Base-by-base conservation (phyloP, 1,140 invertebrate genomes). In the Colletes latitarsis region DNA sequence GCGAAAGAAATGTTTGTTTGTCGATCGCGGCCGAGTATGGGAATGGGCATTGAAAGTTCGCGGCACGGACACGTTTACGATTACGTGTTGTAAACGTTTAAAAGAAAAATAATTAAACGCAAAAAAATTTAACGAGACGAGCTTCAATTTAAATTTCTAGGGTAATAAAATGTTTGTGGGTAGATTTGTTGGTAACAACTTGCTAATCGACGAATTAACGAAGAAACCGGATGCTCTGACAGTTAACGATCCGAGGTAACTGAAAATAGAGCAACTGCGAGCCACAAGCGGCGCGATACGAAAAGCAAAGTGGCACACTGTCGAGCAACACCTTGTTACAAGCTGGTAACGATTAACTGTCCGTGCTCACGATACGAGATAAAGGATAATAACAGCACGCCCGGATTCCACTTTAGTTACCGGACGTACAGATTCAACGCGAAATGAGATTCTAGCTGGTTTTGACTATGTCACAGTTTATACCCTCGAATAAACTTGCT, bases 371-470 rank as follows among this genome's bases (percentile, higher is more conserved):
- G 81, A 82, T 82, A 79, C 80, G 49, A 71, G 80, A 82, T 82
- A 67, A 63, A 82, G 80, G 79, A 82, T 77, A 84, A 82, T 77
- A 84, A 82, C 82, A 77, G 82, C 73, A 55, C 53, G 60, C 69
- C 79, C 68, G 82, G 82, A 84, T 77, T 77, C 58, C 81, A 73
- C 71, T 82, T 82, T 70, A 62, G 43, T 63, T 81, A 60, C 71
- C 73, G 72, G 84, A 82, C 66, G 80, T 84, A 84, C 75, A 62
- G 80, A 83, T 79, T 82, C 84, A 84, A 77, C 76, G 79, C 64
- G 67, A 84, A 86, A 86, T 84, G 84, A 82, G 84, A 86, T 86
- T 86, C 84, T 72, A 63, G 46, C 30, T 41, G 78, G 70, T 79
- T n/a, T 58, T 17, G 68, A 53, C 53, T n/a, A 15, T 14, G 17